Percentiles rank a stretch among this genome's conserved stretches.
phyloP scores from a whole-genome alignment of 1,140 invertebrate species.

The Trachymyrmex septentrionalis region DNA sequence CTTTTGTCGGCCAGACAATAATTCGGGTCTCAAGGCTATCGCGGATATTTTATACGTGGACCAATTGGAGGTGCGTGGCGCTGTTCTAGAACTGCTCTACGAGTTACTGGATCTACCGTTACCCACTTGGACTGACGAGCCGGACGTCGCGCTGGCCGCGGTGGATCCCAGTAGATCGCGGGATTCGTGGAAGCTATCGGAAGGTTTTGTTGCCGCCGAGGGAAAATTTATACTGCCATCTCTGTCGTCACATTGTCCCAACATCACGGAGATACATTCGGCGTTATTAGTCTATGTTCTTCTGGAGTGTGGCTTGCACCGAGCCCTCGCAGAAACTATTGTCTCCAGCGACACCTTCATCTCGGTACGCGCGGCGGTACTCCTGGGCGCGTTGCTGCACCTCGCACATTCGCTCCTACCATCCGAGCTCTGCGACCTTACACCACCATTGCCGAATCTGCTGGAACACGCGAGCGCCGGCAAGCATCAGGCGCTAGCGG shows the following conservation, averaged over 20 bases:
- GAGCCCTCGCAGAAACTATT: constrained; percentile 96
- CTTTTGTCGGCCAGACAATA: constrained; percentile 92
- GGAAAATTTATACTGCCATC: constrained; percentile 94
- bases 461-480: constrained; percentile 92
- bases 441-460: constrained; percentile 93
- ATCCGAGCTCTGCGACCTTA: constrained; percentile 93
- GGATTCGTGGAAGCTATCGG: constrained; percentile 94
- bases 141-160: constrained; percentile 94
- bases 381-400: constrained; percentile 95
- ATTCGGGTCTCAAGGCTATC: constrained; percentile 92
- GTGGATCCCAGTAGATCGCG: constrained; percentile 93
- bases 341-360: constrained; percentile 95
- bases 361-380: constrained; percentile 95
- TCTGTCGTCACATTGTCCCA: constrained; percentile 93
- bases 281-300: constrained; percentile 96
- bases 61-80: constrained; percentile 95
- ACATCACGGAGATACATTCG: constrained; percentile 96
- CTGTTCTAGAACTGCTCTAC: constrained; percentile 96
- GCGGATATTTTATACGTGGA: constrained; percentile 95
- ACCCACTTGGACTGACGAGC: constrained; percentile 97
- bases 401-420: constrained; percentile 94
- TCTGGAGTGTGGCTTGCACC: constrained; percentile 94
- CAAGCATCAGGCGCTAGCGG: constrained; percentile 92
- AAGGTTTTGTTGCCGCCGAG: constrained; percentile 97
- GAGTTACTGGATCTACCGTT: constrained; percentile 94